Evolutionary conservation across 1,140 invertebrate species (phyloP), one percentile per base, ranked within the genome.

Genomic region (Potamilus streckersoni): DNA sequence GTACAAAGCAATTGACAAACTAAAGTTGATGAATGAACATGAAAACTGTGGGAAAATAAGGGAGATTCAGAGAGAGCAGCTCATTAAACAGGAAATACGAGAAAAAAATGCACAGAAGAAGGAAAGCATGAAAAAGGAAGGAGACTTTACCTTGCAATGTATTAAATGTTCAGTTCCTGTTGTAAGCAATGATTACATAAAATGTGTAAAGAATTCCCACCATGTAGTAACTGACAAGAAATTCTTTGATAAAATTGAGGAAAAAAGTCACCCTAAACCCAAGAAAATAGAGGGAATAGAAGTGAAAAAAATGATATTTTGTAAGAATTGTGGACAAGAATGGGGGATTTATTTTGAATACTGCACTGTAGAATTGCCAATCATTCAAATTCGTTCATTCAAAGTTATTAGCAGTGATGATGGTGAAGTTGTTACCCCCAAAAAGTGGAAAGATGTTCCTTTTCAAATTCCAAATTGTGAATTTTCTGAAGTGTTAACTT

Each of bases 301-400:
- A 31, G 73, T 69, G 31, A 77, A 77, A 69, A 67, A 62, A 38
- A 77, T 68, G 58, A 77, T 77, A 71, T 72, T 61, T 58, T 77
- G 75, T 27, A 77, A 77, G 49, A 72, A 73, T 20, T 77, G 75
- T 38, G 56, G 63, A 0, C 15, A 72, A n/a, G 75, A 77, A 38
- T 77, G 70, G 75, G 75, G 75, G 3, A 69, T 77, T 58, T 61
- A 72, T 57, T 59, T 62, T 13, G 58, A 38, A 14, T 31, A 66
- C 20, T 59, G 73, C 57, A 65, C 59, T 1, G 11, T 68, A 23
- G 70, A 72, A 15, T 72, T 58, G n/a, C 60, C 27, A 11, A 73
- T 71, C 19, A 20, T 77, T 19, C 72, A 77, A 58, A 71, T 77
- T 27, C 20, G 55, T 20, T 19, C 55, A 27, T 71, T 76, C 38